phyloP scores from a whole-genome alignment of 2,113 vertebrate species.

The Brevimyrus niger region DNA sequence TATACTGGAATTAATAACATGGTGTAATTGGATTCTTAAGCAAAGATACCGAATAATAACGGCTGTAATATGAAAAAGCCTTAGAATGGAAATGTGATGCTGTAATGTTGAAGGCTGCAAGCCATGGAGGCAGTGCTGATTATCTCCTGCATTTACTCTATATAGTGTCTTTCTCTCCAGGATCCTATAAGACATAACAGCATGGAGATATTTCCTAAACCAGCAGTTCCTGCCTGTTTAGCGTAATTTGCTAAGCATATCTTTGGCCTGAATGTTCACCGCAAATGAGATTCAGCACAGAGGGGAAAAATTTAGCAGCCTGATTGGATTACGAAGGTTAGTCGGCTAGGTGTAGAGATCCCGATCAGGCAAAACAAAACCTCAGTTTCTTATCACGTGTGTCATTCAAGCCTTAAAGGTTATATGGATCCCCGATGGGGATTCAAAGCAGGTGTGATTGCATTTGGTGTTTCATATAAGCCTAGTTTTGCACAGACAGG shows the following conservation, averaged over 20 bases:
- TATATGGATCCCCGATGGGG: background rate
- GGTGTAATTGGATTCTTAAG: constrained; percentile 54
- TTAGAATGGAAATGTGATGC: constrained; percentile 37
- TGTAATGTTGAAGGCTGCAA: constrained; percentile 35
- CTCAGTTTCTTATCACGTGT: background rate
- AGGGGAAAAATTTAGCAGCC: background rate
- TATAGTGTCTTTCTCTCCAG: background rate
- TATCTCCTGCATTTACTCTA: background rate
- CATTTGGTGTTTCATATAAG: background rate
- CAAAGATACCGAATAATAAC: constrained; percentile 52
- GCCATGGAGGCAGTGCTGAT: constrained; percentile 26
- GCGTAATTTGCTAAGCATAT: background rate
- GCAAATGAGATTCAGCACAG: background rate
- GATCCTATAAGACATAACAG: background rate
- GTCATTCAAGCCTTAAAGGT: background rate
- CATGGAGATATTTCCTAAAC: background rate
- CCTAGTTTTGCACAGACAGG: background rate
- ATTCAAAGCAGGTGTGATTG: background rate
- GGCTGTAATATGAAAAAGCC: constrained; percentile 35
- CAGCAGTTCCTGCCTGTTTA: background rate
- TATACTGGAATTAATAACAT: constrained; percentile 56
- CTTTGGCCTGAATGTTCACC: background rate
- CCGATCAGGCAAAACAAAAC: background rate
- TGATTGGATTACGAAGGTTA: background rate
- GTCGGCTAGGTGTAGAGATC: background rate